A percentile compares a stretch with the other conserved stretches of the same genome.
phyloP scores from a whole-genome alignment of 2,797 vertebrate genomes.

The Takifugu rubripes region DNA sequence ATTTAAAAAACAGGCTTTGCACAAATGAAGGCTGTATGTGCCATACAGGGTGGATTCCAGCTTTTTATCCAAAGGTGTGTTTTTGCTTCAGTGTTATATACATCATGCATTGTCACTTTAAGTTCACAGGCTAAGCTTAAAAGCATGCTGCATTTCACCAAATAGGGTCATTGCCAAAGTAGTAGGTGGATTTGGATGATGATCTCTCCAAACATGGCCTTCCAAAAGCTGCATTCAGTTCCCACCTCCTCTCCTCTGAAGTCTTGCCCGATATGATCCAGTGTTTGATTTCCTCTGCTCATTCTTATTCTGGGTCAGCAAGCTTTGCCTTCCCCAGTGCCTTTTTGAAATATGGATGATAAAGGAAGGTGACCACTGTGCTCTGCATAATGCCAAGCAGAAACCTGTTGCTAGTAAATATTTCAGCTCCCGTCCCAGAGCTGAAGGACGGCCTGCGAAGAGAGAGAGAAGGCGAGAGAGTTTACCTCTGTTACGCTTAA shows the following conservation, averaged over 20 bases:
- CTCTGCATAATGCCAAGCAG: slow-evolving; percentile 33
- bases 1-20: not conserved
- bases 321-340: slow-evolving; percentile 14
- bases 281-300: slow-evolving; percentile 37
- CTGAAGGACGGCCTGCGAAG: slow-evolving; percentile 36
- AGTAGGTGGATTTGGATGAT: slow-evolving; percentile 12
- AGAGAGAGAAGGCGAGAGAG: slow-evolving; percentile 10
- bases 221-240: slow-evolving; percentile 14
- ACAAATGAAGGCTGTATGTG: too few relatives aligned
- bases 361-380: slow-evolving; percentile 48
- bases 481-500: slow-evolving; percentile 16
- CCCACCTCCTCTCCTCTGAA: slow-evolving; percentile 29
- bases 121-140: slow-evolving; percentile 16
- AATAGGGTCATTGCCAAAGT: slow-evolving; percentile 17
- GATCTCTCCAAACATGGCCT: slow-evolving; percentile 15
- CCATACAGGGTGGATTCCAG: too few relatives aligned
- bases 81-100: slow-evolving; percentile 4
- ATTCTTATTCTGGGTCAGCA: slow-evolving; percentile 53
- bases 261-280: slow-evolving; percentile 40
- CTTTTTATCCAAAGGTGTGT: too few relatives aligned
- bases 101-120: slow-evolving; percentile 20
- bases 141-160: slow-evolving; percentile 8
- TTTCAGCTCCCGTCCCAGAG: slow-evolving; percentile 55
- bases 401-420: slow-evolving; percentile 61
- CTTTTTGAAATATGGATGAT: slow-evolving; percentile 64